phyloP scores from a whole-genome alignment of 2,888 invertebrate species.

The Ischnus inquisitorius region DNA sequence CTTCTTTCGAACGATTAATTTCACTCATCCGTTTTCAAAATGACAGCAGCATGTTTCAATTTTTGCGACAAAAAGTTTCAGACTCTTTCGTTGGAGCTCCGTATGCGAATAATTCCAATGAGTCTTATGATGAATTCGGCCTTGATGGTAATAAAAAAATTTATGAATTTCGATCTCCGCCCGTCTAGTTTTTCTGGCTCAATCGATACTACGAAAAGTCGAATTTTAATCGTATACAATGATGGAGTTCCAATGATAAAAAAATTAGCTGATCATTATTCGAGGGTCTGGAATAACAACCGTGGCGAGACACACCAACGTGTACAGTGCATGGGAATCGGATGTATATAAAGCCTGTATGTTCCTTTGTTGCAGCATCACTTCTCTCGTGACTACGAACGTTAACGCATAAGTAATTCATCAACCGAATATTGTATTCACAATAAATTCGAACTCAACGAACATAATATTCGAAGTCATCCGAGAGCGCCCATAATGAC shows the following conservation, averaged over 20 bases:
- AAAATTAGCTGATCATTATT: background rate
- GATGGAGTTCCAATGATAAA: background rate
- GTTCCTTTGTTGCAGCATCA: background rate
- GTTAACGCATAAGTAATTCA: too few species aligned
- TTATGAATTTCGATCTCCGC: too few species aligned
- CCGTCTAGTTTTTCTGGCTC: too few species aligned
- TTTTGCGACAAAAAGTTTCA: background rate
- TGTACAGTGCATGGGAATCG: background rate
- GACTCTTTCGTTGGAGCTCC: too few species aligned
- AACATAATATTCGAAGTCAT: too few species aligned
- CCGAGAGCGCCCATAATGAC: too few species aligned
- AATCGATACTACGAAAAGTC: background rate
- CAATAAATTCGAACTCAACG: too few species aligned
- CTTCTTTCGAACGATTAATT: background rate
- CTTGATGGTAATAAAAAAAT: too few species aligned
- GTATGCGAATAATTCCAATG: too few species aligned
- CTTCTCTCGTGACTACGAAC: background rate
- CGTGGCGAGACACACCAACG: background rate
- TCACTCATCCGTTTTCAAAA: background rate
- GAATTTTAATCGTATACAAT: background rate
- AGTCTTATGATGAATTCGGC: too few species aligned
- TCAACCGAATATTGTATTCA: too few species aligned
- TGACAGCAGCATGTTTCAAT: background rate
- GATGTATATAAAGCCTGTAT: constrained; percentile 12
- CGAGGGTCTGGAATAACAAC: background rate